Evolutionary conservation across 2,113 vertebrate species (phyloP).

Genomic region (Tonatia bakeri): DNA sequence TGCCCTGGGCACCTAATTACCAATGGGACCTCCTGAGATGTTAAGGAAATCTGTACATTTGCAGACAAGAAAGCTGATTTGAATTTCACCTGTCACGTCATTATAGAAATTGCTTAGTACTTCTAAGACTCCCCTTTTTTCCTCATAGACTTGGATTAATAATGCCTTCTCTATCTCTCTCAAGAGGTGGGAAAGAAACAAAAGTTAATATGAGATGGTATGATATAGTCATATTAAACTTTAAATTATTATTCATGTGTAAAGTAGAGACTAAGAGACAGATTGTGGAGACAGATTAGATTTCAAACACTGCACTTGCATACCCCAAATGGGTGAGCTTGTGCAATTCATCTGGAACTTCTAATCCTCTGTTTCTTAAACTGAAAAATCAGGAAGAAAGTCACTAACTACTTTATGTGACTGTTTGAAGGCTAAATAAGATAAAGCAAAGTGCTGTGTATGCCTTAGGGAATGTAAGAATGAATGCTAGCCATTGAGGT

Average conservation of each 20-base stretch:
- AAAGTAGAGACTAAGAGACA: neutral
- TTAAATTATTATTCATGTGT: neutral
- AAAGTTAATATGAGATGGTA: neutral
- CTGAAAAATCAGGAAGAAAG: neutral
- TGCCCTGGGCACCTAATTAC: neutral
- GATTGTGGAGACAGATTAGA: neutral
- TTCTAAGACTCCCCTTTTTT: neutral
- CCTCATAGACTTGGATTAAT: neutral
- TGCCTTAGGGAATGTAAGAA: neutral
- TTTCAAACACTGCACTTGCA: neutral
- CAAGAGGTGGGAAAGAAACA: neutral
- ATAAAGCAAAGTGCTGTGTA: neutral
- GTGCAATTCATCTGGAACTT: neutral
- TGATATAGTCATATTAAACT: neutral
- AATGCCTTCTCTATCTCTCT: neutral
- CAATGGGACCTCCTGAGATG: neutral
- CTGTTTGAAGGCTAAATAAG: neutral
- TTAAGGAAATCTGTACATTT: neutral
- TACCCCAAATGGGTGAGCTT: neutral
- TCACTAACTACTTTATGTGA: neutral
- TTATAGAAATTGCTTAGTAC: neutral
- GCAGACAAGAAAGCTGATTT: neutral
- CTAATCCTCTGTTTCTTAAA: neutral
- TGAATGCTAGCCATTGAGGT: neutral
- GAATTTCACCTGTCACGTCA: neutral